Base-by-base conservation (phyloP, 2,797 vertebrate genomes). In the Hypotaenidia okinawae region DNA sequence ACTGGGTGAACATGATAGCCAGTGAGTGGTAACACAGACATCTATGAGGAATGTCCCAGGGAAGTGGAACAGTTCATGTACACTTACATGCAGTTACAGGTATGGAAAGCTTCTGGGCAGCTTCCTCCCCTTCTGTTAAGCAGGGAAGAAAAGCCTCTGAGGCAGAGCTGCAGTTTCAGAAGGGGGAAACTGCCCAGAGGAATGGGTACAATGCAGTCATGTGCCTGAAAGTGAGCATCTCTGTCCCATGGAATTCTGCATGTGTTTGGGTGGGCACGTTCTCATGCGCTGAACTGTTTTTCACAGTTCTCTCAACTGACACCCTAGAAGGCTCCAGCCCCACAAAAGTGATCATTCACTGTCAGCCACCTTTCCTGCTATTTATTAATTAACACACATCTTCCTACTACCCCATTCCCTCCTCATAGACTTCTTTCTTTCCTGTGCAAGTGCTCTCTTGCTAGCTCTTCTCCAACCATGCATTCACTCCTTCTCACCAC, bases 201-300 rank as follows among this genome's bases (percentile, higher is more conserved):
- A 52, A 24, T 5, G 28, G 35, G 67, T 0, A 6, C 68, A 25
- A 69, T 5, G 49, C 35, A 49, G 17, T 33, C 2, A 0, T 14
- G 13, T 61, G 16, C 61, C 82, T 52, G 55, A 77, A 69, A 2
- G 3, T 32, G 33, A 25, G 16, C 23, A 47, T 23, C 52, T 57
- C 37, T 24, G 63, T 76, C 16, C 18, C 45, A 8, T 4, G 30
- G 33, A 62, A 47, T 21, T 58, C 45, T 58, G 14, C 21, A 6
- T 41, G 0, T 32, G 22, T 39, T 43, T 52, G 19, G 15, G 32
- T 51, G 30, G 35, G 23, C 33, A 58, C 4, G 2, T 54, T 58
- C 43, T 88, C 33, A 25, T 3, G 21, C 2, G 5, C 51, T 62
- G 35, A 51, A 5, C 33, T 51, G 4, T 10, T 81, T 45, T 61